A percentile compares a stretch with the other conserved stretches of the same genome.
Evolutionary conservation across 2,113 vertebrate genomes (phyloP).

Genomic region (Otocyon megalotis): DNA sequence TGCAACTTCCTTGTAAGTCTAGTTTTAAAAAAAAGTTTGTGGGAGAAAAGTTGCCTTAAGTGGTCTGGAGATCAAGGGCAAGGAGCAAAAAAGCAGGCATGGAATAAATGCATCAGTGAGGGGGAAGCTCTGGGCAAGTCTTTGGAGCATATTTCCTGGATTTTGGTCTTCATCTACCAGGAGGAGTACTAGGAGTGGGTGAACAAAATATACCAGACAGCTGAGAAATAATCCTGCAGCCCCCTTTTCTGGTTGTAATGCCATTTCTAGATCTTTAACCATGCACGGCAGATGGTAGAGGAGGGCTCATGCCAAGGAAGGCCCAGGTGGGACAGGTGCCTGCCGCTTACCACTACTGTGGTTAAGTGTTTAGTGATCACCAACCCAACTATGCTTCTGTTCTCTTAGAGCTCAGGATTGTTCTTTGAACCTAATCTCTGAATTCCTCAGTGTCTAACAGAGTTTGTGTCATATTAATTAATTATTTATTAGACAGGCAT

Average conservation of each 20-base stretch:
- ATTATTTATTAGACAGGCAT: neutral
- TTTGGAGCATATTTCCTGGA: neutral
- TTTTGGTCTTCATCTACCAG: neutral
- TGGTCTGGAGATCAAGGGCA: neutral
- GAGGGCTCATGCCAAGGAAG: neutral
- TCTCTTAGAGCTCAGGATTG: neutral
- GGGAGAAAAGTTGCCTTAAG: neutral
- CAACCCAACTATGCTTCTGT: neutral
- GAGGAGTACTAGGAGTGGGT: neutral
- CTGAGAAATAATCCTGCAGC: neutral
- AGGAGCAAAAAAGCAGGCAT: neutral
- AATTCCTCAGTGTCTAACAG: neutral
- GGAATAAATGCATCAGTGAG: neutral
- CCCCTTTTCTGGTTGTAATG: neutral
- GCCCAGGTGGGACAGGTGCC: neutral
- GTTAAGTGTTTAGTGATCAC: neutral
- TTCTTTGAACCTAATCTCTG: neutral
- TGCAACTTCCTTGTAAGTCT: neutral
- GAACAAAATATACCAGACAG: neutral
- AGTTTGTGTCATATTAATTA: neutral
- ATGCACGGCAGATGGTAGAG: neutral
- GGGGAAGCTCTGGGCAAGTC: neutral
- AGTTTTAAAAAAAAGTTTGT: neutral
- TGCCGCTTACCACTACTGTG: accelerated
- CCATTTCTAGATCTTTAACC: neutral